Conservation (phyloP, 35 echinoderm and acorn worm genomes). For the Apostichopus californicus region DNA sequence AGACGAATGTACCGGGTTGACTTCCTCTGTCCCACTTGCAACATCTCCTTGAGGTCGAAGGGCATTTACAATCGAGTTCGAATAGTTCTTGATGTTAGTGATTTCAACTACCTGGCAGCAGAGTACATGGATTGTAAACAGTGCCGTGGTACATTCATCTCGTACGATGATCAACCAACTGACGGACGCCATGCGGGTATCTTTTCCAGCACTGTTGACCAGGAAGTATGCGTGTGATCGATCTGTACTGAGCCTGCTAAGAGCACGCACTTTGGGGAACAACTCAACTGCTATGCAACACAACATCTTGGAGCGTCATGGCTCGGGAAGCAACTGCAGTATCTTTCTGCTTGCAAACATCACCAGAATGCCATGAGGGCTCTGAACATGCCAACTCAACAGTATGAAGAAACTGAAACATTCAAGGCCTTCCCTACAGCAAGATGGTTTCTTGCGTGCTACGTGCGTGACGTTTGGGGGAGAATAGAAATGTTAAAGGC, state of each 20-base stretch:
- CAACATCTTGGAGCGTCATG: not conserved
- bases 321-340: not conserved
- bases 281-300: not conserved
- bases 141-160: not conserved
- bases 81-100: not conserved
- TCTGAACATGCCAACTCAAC: not conserved
- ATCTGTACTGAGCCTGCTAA: not conserved
- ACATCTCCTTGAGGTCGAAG: not conserved
- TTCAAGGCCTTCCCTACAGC: not conserved
- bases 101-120: conserved; percentile 21
- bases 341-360: not conserved
- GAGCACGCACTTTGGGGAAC: not conserved
- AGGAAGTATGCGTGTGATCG: conserved; percentile 8
- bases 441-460: conserved; percentile 2
- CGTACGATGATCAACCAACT: not conserved
- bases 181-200: not conserved
- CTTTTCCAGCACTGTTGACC: not conserved
- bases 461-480: not conserved
- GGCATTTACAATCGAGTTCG: conserved; percentile 26
- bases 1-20: not conserved
- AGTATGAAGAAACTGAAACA: not conserved
- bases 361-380: not conserved
- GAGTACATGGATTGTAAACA: conserved; percentile 14
- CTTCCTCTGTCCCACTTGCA: not conserved
- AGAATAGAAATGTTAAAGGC: not conserved